Percentiles rank a stretch among this genome's conserved stretches.
Conservation (phyloP, 2,113 vertebrate genomes). For the Lynx canadensis region DNA sequence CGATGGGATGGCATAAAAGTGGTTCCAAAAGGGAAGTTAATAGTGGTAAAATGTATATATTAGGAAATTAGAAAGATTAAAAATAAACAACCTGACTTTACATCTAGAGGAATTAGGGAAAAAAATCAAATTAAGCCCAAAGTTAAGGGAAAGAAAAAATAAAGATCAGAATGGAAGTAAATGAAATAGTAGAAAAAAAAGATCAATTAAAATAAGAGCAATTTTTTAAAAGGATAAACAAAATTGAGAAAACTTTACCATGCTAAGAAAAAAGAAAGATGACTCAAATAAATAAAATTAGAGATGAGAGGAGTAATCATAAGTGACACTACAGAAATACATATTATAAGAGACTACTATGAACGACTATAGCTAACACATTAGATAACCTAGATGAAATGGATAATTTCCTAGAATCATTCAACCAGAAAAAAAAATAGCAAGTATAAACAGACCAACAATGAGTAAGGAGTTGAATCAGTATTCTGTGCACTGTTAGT, state of each 20-base stretch:
- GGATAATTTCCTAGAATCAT: background rate
- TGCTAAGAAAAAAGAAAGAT: background rate
- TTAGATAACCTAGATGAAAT: background rate
- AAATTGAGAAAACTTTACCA: background rate
- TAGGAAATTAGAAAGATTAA: background rate
- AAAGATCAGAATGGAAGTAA: background rate
- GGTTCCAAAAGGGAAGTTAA: background rate
- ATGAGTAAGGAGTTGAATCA: background rate
- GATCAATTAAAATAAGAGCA: background rate
- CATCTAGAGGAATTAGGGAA: background rate
- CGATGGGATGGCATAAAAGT: background rate
- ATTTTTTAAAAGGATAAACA: background rate
- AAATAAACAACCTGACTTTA: background rate
- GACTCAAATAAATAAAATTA: background rate
- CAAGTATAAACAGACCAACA: background rate
- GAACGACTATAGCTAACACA: background rate
- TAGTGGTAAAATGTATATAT: background rate
- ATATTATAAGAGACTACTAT: background rate
- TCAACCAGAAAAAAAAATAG: background rate
- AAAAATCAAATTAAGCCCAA: background rate
- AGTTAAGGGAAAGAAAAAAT: background rate
- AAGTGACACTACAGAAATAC: background rate
- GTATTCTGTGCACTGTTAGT: background rate
- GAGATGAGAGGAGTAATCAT: background rate
- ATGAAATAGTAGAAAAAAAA: background rate